Evolutionary conservation across 2,797 vertebrate species (phyloP), one percentile per base, ranked within the genome.

Genomic region (Channa striata): DNA sequence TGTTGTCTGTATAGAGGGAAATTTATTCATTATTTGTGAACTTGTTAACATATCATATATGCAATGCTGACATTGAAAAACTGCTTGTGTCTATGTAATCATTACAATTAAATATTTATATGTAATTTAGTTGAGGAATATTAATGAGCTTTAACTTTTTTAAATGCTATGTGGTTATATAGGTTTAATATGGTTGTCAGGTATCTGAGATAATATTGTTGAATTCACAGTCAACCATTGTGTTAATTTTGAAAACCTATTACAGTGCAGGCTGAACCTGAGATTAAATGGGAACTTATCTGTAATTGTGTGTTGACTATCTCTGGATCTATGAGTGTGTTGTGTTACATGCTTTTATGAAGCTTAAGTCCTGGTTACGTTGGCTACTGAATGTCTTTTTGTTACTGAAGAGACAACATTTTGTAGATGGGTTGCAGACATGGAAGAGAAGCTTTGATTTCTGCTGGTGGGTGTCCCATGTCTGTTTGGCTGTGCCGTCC

Each of bases 121-220:
- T 87, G 53, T 84, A 56, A 88, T 90, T 89, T 84, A 85, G 72
- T 63, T 79, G 39, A 56, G 50, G 68, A 73, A 72, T 82, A 81
- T 65, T 49, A 73, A 81, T 82, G 56, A 87, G 81, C 85, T 87
- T 86, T 83, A 83, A 78, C 82, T 77, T 83, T 85, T 69, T 30
- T 30, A 30, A 59, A 80, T 76, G 57, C 49, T 25, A 48, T 62
- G 16, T 67, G 59, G 42, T 66, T 61, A 47, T 51, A 37, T 62
- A 59, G 69, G 44, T 66, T 77, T 74, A 67, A 54, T 80, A 62
- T 75, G 64, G 37, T 80, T 86, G 65, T 63, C 73, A 75, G 70
- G 49, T 82, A 63, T 84, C 75, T 82, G 61, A 77, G 12, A 78
- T 78, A 66, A 66, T 65, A 65, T 61, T 42, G 60, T 83, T 72